These are phyloP conservation scores for Umimayanthus kanabou DNA, from an alignment of 92 coral and sea anemone species.

Conservation along the genomic window DNA sequence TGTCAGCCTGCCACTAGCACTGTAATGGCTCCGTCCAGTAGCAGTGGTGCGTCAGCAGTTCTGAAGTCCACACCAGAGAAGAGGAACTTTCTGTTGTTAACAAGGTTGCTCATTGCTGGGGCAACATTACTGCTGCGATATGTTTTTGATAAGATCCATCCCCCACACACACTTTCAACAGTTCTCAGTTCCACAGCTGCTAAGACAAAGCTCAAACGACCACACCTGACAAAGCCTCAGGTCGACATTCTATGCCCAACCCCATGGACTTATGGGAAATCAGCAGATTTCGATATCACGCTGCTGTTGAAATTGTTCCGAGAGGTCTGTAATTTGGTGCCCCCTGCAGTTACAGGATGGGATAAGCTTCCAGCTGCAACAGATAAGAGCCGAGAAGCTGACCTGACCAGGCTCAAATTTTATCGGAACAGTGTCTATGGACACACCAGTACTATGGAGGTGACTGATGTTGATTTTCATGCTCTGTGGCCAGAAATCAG, in stretches of 20 bases:
- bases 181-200: conserved; percentile 17
- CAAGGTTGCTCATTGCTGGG: conserved; percentile 54
- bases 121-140: conserved; percentile 49
- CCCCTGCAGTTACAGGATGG: conserved; percentile 46
- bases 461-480: conserved; percentile 39
- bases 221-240: conserved; percentile 27
- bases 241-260: conserved; percentile 43
- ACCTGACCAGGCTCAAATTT: conserved; percentile 49
- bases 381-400: conserved; percentile 43
- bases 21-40: background rate
- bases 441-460: conserved; percentile 53
- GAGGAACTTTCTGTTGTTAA: conserved; percentile 48
- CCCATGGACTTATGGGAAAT: conserved; percentile 24
- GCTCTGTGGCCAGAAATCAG: conserved; percentile 51
- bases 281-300: conserved; percentile 15
- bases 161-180: conserved; percentile 40
- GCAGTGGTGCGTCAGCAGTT: conserved; percentile 18
- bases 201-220: conserved; percentile 14
- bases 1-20: too few species aligned
- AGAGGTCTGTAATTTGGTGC: conserved; percentile 34
- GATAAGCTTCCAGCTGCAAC: conserved; percentile 32
- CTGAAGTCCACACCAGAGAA: conserved; percentile 36
- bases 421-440: conserved; percentile 58
- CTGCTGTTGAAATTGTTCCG: too few species aligned
- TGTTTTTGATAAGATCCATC: conserved; percentile 43